Conservation (phyloP, 2,888 invertebrate genomes). For the Ditylenchus weischeri region DNA sequence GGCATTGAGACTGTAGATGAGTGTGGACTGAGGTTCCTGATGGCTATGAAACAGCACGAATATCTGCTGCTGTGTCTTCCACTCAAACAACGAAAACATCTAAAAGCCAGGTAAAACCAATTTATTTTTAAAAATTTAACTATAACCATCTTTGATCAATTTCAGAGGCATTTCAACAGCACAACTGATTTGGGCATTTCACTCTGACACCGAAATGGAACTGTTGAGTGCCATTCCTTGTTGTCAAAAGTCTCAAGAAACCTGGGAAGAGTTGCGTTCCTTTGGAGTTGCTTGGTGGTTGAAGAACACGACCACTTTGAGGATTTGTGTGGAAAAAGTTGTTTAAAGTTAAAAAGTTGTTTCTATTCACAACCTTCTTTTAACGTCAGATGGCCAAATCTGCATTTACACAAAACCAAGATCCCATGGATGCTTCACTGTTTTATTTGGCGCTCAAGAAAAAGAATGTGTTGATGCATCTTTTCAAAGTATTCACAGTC, state of each 20-base stretch:
- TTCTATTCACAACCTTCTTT: not conserved
- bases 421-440: constrained; percentile 93
- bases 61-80: constrained; percentile 90
- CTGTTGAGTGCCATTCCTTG: constrained; percentile 75
- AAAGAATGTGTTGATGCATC: constrained; percentile 89
- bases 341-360: too few relatives aligned
- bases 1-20: constrained; percentile 72
- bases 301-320: constrained; percentile 76
- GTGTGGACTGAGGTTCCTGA: constrained; percentile 85
- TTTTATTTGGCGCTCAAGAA: constrained; percentile 98
- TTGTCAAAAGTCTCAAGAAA: constrained; percentile 64
- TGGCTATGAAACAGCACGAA: constrained; percentile 95
- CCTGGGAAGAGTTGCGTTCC: constrained; percentile 85
- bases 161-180: constrained; percentile 61
- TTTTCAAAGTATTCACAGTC: constrained; percentile 72
- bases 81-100: constrained; percentile 75
- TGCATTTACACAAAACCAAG: constrained; percentile 83
- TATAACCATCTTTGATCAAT: not conserved
- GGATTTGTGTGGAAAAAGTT: constrained; percentile 79
- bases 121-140: constrained; percentile 16
- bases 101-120: constrained; percentile 28
- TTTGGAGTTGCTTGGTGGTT: constrained; percentile 96
- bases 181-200: constrained; percentile 97
- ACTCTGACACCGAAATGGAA: constrained; percentile 95
- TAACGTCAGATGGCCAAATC: constrained; percentile 75